Evolutionary conservation across 2,888 invertebrate species (phyloP).

Genomic region (Tupiocoris notatus): DNA sequence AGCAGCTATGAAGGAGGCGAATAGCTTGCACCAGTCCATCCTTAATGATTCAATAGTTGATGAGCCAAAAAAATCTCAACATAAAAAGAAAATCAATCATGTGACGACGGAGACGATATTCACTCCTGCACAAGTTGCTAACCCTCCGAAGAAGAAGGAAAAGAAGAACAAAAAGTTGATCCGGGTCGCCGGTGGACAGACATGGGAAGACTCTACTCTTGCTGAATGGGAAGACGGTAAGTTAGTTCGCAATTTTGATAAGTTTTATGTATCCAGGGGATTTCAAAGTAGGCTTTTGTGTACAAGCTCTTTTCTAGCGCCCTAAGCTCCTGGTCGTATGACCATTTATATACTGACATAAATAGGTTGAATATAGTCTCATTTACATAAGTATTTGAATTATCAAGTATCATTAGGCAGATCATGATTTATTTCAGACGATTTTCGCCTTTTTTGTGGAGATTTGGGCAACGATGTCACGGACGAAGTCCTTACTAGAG

Average conservation of each 20-base stretch:
- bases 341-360: too few relatives aligned
- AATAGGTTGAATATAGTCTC: too few relatives aligned
- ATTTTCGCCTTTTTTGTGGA: conserved; percentile 98
- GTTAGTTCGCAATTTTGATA: conserved; percentile 34
- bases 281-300: too few relatives aligned
- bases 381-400: too few relatives aligned
- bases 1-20: conserved; percentile 32
- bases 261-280: too few relatives aligned
- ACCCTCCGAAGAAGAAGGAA: conserved; percentile 54
- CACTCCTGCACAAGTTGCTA: conserved; percentile 7
- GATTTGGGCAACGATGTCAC: conserved; percentile 99
- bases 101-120: not conserved
- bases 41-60: conserved; percentile 48
- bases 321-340: too few relatives aligned
- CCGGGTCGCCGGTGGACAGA: conserved; percentile 87
- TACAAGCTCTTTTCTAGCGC: too few relatives aligned
- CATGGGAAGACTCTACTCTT: conserved; percentile 94
- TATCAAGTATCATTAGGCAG: too few relatives aligned
- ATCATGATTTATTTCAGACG: conserved; percentile 65
- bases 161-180: conserved; percentile 72
- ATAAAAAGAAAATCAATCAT: conserved; percentile 16
- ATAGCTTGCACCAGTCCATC: conserved; percentile 16
- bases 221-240: conserved; percentile 90
- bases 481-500: conserved; percentile 92
- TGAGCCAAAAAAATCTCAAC: conserved; percentile 11